Evolutionary conservation across 2,113 vertebrate genomes (phyloP).

Genomic region (Dicaeum eximium): DNA sequence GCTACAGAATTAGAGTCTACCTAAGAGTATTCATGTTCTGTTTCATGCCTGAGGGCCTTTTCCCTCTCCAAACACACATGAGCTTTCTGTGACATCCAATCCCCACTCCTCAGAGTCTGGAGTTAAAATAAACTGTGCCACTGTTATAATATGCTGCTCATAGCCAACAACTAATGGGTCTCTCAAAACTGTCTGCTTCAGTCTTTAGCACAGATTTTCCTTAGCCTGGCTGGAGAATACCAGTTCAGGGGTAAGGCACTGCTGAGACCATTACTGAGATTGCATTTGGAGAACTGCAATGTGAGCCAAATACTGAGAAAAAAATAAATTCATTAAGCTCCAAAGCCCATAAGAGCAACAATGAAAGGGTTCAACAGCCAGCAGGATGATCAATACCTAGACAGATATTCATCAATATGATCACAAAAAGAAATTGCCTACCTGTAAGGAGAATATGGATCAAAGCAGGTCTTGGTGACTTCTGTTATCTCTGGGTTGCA

Average conservation of each 20-base stretch:
- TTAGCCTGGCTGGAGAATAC: neutral
- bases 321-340: neutral
- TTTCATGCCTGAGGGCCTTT: neutral
- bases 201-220: neutral
- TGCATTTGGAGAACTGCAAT: neutral
- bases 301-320: neutral
- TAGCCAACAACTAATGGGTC: neutral
- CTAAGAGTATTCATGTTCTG: neutral
- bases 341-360: neutral
- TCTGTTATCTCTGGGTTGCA: slow-evolving; percentile 94
- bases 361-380: neutral
- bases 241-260: neutral
- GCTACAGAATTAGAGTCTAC: neutral
- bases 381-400: neutral
- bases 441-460: slow-evolving; percentile 92
- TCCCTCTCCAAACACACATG: neutral
- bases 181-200: neutral
- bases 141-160: neutral
- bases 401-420: neutral
- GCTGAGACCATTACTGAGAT: neutral
- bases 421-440: slow-evolving; percentile 62
- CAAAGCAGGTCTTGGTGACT: slow-evolving; percentile 98
- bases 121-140: neutral
- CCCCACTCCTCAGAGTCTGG: neutral
- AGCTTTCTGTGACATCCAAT: neutral